Evolutionary conservation across 1,140 invertebrate species (phyloP).

Genomic region (Drosophila arawakana): DNA sequence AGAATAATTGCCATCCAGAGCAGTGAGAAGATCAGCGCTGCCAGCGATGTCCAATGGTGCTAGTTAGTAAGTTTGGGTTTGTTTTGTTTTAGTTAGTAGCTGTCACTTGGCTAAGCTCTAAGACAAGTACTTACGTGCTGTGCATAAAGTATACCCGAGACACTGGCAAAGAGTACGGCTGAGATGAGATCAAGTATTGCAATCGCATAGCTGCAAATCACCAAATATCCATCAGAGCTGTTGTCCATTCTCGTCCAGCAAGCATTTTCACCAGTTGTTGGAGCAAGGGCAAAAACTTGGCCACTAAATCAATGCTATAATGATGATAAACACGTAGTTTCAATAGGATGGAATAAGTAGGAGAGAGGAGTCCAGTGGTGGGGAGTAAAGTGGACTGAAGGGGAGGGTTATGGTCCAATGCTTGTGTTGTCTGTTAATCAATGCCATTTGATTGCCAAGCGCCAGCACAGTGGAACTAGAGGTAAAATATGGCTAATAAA

Average conservation of each 20-base stretch:
- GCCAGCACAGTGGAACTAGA: slow-evolving; percentile 32
- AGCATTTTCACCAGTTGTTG: slow-evolving; percentile 48
- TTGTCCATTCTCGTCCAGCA: slow-evolving; percentile 36
- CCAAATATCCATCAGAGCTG: slow-evolving; percentile 60
- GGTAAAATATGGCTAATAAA: neutral
- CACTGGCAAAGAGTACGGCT: slow-evolving; percentile 61
- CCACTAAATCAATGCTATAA: slow-evolving; percentile 78
- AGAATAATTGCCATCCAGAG: slow-evolving; percentile 59
- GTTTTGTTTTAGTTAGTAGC: neutral
- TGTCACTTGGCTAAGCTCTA: neutral
- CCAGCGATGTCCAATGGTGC: slow-evolving; percentile 53
- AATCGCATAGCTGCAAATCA: slow-evolving; percentile 68
- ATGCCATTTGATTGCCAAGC: slow-evolving; percentile 74
- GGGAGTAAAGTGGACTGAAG: too few species aligned
- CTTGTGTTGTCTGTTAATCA: slow-evolving; percentile 68
- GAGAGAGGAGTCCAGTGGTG: neutral
- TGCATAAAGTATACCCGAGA: slow-evolving; percentile 53
- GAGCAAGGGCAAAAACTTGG: slow-evolving; percentile 44
- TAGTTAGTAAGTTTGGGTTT: neutral
- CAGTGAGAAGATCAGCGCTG: slow-evolving; percentile 52
- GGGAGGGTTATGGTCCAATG: neutral
- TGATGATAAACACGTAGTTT: slow-evolving; percentile 78
- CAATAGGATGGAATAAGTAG: slow-evolving; percentile 8
- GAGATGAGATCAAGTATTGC: slow-evolving; percentile 64
- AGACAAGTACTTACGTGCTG: slow-evolving; percentile 56